phyloP scores from a whole-genome alignment of 2,113 vertebrate genomes.

The Conger conger region DNA sequence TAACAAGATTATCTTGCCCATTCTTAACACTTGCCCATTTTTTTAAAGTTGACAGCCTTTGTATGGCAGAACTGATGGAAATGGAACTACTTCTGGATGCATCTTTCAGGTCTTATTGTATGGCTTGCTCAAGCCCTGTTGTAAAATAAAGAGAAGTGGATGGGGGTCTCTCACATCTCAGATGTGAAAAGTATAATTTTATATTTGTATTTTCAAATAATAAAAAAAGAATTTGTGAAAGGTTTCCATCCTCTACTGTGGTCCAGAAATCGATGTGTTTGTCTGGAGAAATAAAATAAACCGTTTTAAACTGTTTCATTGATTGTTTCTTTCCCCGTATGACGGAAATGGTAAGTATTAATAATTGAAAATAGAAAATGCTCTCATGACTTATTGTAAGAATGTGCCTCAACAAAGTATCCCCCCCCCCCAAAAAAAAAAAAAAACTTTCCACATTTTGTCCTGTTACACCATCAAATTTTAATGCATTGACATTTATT shows the following conservation, averaged over 20 bases:
- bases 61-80: slow-evolving; percentile 72
- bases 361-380: no score
- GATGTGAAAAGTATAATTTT: slow-evolving; percentile 99
- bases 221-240: slow-evolving; percentile 95
- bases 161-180: slow-evolving; percentile 98
- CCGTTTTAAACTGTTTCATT: slow-evolving; percentile 84
- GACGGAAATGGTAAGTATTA: neutral
- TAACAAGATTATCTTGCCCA: slow-evolving; percentile 44
- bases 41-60: slow-evolving; percentile 70
- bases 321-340: slow-evolving; percentile 43
- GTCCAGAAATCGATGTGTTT: slow-evolving; percentile 97
- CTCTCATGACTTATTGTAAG: no score
- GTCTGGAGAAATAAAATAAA: slow-evolving; percentile 89
- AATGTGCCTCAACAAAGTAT: no score
- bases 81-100: slow-evolving; percentile 78
- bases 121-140: slow-evolving; percentile 96
- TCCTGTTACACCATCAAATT: no score
- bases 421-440: no score
- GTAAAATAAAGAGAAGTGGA: slow-evolving; percentile 95
- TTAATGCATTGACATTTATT: no score
- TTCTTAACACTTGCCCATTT: slow-evolving; percentile 75
- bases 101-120: slow-evolving; percentile 98
- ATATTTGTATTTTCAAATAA: slow-evolving; percentile 98
- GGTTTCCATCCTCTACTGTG: slow-evolving; percentile 98
- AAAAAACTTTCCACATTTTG: no score